phyloP scores from a whole-genome alignment of 2,113 vertebrate genomes.

The Anolis carolinensis region DNA sequence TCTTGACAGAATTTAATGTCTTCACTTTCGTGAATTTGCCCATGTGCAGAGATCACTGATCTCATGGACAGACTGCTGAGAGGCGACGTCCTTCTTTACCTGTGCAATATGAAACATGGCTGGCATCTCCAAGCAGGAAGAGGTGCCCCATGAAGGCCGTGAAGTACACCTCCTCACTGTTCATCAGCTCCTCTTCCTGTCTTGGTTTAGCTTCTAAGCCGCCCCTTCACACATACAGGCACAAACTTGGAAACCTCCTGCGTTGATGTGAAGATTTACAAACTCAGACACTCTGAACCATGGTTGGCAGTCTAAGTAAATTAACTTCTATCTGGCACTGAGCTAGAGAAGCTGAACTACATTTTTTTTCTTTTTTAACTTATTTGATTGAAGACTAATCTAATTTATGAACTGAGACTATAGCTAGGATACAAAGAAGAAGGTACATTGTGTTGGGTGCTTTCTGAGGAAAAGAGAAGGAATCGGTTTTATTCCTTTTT shows the following conservation, averaged over 20 bases:
- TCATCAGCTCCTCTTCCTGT: constrained; percentile 56
- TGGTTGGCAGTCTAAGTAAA: constrained; percentile 77
- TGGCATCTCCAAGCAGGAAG: constrained; percentile 48
- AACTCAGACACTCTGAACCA: constrained; percentile 75
- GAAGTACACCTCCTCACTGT: constrained; percentile 58
- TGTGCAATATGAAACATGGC: constrained; percentile 82
- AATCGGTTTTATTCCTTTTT: constrained; percentile 50
- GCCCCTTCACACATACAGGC: constrained; percentile 18
- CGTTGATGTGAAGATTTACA: constrained; percentile 76
- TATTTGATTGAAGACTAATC: constrained; percentile 81
- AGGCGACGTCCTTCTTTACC: constrained; percentile 70
- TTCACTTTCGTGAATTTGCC: constrained; percentile 99
- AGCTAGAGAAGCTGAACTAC: constrained; percentile 77
- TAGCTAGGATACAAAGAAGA: constrained; percentile 68
- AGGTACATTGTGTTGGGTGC: constrained; percentile 35
- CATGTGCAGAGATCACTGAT: constrained; percentile 89
- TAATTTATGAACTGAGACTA: constrained; percentile 83
- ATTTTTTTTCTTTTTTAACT: constrained; percentile 81
- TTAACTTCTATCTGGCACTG: constrained; percentile 86
- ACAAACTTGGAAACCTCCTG: constrained; percentile 64
- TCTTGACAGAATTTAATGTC: constrained; percentile 99
- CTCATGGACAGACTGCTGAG: constrained; percentile 46
- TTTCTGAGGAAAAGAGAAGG: constrained; percentile 64
- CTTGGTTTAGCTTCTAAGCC: constrained; percentile 40
- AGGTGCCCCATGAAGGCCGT: constrained; percentile 50